Conservation (phyloP, 2,797 vertebrate genomes). For the Pseudomugil gertrudae region DNA sequence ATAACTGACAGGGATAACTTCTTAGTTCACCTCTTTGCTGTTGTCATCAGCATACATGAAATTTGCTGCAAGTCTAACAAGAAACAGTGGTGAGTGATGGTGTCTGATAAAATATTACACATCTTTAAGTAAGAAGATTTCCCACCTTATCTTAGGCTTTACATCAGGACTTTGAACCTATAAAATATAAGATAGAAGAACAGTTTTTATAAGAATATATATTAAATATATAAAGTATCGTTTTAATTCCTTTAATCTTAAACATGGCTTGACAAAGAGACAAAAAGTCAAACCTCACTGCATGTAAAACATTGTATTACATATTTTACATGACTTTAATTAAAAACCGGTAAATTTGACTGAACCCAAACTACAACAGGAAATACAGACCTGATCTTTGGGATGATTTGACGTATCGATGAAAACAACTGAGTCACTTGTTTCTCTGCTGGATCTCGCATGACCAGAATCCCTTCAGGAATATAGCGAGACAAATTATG, state of each 20-base stretch:
- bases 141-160: conserved; percentile 77
- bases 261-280: neutral
- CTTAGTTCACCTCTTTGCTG: conserved; percentile 69
- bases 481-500: conserved; percentile 27
- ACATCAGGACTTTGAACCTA: conserved; percentile 43
- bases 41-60: conserved; percentile 36
- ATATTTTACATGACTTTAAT: no score
- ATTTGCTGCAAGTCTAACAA: conserved; percentile 73
- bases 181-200: neutral
- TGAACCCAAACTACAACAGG: neutral
- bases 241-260: neutral
- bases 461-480: conserved; percentile 42
- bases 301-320: no score
- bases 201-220: neutral
- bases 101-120: neutral
- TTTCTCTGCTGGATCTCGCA: neutral
- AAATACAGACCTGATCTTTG: conserved; percentile 49
- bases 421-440: conserved; percentile 36
- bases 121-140: neutral
- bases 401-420: conserved; percentile 3
- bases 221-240: neutral
- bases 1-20: neutral
- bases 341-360: no score
- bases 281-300: no score
- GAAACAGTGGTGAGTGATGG: conserved; percentile 16